phyloP scores from a whole-genome alignment of 2,888 invertebrate species.

The Ecliptopera silaceata region DNA sequence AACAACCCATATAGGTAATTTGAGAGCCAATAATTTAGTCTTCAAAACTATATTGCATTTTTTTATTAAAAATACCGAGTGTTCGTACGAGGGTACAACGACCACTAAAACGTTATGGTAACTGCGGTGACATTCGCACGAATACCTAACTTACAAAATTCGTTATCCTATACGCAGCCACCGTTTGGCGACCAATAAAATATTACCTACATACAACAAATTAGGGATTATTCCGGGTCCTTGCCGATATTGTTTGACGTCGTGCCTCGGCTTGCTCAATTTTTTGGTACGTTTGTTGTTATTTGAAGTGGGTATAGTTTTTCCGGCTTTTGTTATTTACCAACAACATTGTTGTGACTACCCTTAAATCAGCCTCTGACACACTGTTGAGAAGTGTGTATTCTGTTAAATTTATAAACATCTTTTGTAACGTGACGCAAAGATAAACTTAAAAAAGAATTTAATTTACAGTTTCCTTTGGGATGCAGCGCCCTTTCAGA shows the following conservation, averaged over 20 bases:
- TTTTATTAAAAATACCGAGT: constrained; percentile 78
- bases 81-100: constrained; percentile 74
- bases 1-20: no score
- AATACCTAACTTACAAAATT: constrained; percentile 79
- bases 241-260: constrained; percentile 54
- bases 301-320: constrained; percentile 2
- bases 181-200: constrained; percentile 59
- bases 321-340: constrained; percentile 1
- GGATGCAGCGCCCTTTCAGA: constrained; percentile 57
- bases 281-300: constrained; percentile 36
- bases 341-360: background rate
- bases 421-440: constrained; percentile 38
- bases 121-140: constrained; percentile 76
- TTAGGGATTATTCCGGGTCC: constrained; percentile 57
- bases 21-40: background rate
- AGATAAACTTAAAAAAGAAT: constrained; percentile 46
- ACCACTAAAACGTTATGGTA: constrained; percentile 79
- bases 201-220: constrained; percentile 57
- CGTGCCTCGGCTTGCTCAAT: constrained; percentile 46
- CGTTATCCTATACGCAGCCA: constrained; percentile 60
- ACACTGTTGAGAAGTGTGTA: background rate
- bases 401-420: constrained; percentile 9
- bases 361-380: background rate
- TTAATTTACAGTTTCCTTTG: constrained; percentile 57
- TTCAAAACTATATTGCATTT: constrained; percentile 73